Conservation (phyloP, 1,140 invertebrate species). For the Plectrocnemia conspersa region DNA sequence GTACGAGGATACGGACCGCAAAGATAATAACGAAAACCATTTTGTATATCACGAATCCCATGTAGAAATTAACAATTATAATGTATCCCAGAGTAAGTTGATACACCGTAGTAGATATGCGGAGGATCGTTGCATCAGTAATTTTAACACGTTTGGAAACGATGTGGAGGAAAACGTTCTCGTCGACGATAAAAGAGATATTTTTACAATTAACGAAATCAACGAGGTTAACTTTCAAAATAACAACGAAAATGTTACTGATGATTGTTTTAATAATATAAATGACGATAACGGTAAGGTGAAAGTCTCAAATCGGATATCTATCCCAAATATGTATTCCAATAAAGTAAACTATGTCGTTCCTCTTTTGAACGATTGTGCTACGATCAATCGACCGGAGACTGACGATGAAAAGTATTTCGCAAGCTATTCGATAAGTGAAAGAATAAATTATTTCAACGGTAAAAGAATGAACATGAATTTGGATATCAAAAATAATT, state of each 20-base stretch:
- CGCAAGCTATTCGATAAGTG: conserved; percentile 25
- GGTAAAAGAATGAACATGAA: conserved; percentile 45
- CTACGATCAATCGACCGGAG: neutral
- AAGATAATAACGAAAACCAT: conserved; percentile 12
- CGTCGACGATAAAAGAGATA: conserved; percentile 44
- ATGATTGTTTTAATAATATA: no score
- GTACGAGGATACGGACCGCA: conserved; percentile 27
- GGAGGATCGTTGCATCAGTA: conserved; percentile 47
- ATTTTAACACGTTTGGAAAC: conserved; percentile 41
- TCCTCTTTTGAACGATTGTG: conserved; percentile 23
- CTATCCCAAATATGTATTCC: neutral
- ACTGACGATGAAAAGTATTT: neutral
- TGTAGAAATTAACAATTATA: conserved; percentile 6
- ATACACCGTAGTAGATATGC: conserved; percentile 37
- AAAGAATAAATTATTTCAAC: conserved; percentile 29
- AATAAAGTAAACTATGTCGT: conserved; percentile 31
- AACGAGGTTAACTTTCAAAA: conserved; percentile 19
- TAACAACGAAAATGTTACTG: conserved; percentile 21
- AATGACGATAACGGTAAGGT: neutral
- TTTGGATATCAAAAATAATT: conserved; percentile 46
- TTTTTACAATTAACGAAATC: neutral
- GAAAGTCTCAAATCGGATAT: neutral
- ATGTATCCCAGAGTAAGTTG: conserved; percentile 29
- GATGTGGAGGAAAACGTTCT: conserved; percentile 38
- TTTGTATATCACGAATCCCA: neutral